These are phyloP conservation scores for Centropus unirufus DNA, from an alignment of 2,113 vertebrate species.

Conservation along the genomic window DNA sequence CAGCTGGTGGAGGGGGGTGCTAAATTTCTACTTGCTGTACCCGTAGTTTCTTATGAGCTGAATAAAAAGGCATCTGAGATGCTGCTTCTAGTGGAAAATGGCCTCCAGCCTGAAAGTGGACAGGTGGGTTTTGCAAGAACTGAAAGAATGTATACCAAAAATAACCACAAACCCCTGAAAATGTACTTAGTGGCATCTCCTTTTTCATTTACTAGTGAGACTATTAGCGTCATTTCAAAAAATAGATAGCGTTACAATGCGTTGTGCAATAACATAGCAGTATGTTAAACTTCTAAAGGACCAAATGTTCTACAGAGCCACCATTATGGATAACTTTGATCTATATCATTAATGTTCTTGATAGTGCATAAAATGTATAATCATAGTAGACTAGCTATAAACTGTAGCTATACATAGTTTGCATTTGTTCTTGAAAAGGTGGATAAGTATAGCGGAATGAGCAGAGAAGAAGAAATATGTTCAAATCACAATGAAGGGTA, in stretches of 20 bases:
- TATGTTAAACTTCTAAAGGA: slow-evolving; percentile 67
- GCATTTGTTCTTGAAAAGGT: neutral
- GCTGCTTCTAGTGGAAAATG: slow-evolving; percentile 26
- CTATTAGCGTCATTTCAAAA: slow-evolving; percentile 44
- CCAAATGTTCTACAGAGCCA: slow-evolving; percentile 54
- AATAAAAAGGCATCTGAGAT: slow-evolving; percentile 38
- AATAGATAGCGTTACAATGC: slow-evolving; percentile 30
- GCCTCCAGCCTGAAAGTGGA: slow-evolving; percentile 49
- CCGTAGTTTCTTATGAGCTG: slow-evolving; percentile 12
- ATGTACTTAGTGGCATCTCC: slow-evolving; percentile 35
- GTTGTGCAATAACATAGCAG: slow-evolving; percentile 59
- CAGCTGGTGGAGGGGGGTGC: neutral
- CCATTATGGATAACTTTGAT: slow-evolving; percentile 19
- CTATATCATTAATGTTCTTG: slow-evolving; percentile 51
- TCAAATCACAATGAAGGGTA: slow-evolving; percentile 26
- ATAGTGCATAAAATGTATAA: slow-evolving; percentile 53
- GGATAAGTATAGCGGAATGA: slow-evolving; percentile 18
- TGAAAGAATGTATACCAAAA: slow-evolving; percentile 66
- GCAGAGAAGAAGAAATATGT: slow-evolving; percentile 37
- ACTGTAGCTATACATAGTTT: slow-evolving; percentile 37
- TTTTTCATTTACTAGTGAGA: slow-evolving; percentile 60
- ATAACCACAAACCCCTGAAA: slow-evolving; percentile 58
- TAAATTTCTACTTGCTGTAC: slow-evolving; percentile 1
- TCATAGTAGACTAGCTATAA: slow-evolving; percentile 59
- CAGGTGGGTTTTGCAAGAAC: slow-evolving; percentile 61